A percentile compares a stretch with the other conserved stretches of the same genome.
Conservation (phyloP, 2,888 invertebrate genomes). For the Drosophila leonis region DNA sequence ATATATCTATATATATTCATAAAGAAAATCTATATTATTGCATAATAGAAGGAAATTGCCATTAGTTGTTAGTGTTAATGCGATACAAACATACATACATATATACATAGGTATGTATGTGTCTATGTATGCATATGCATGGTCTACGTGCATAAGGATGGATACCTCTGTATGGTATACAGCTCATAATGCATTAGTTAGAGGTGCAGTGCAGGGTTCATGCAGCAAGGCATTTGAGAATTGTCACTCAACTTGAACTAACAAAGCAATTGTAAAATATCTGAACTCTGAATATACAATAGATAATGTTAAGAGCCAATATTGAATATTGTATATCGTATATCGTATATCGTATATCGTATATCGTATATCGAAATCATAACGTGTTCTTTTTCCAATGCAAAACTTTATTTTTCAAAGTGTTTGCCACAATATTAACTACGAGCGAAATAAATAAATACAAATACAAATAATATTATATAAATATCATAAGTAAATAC, state of each 20-base stretch:
- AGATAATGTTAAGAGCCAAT: constrained; percentile 12
- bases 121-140: constrained; percentile 9
- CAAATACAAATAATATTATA: constrained; percentile 11
- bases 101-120: background rate
- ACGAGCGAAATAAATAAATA: constrained; percentile 26
- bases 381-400: constrained; percentile 49
- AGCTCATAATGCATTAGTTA: constrained; percentile 30
- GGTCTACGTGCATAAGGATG: constrained; percentile 7
- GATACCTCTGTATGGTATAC: constrained; percentile 16
- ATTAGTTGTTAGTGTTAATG: constrained; percentile 80
- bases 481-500: constrained; percentile 19
- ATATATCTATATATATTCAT: constrained; percentile 32
- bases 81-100: constrained; percentile 45
- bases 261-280: constrained; percentile 74
- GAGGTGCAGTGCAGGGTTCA: constrained; percentile 28
- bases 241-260: constrained; percentile 50
- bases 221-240: constrained; percentile 32
- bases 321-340: constrained; percentile 32
- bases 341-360: constrained; percentile 30
- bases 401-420: constrained; percentile 78
- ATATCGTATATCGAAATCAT: constrained; percentile 35
- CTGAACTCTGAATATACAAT: constrained; percentile 31
- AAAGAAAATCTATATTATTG: constrained; percentile 47
- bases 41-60: constrained; percentile 75
- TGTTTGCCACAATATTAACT: constrained; percentile 65